Conservation (phyloP, 2,113 vertebrate species). For the Macheiramphus alcinus region DNA sequence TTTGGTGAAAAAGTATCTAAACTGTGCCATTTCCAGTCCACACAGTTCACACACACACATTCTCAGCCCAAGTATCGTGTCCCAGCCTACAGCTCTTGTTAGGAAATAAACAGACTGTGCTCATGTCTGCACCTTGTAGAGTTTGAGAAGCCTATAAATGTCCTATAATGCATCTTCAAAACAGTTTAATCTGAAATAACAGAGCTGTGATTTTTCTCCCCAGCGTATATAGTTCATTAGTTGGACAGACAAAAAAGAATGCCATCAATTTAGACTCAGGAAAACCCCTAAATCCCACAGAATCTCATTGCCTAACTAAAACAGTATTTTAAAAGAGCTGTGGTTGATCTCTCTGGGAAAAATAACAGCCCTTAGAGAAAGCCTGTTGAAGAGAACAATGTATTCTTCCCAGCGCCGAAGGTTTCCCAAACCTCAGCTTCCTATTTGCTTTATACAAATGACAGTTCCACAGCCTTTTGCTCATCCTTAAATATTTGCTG, state of each 20-base stretch:
- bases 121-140: background rate
- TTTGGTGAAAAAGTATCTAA: background rate
- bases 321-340: background rate
- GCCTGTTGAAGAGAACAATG: background rate
- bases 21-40: background rate
- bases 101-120: background rate
- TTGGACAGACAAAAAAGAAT: conserved; percentile 1
- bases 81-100: background rate
- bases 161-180: background rate
- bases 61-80: background rate
- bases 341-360: background rate
- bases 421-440: background rate
- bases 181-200: background rate
- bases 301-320: conserved; percentile 12
- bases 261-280: background rate
- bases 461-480: background rate
- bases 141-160: background rate
- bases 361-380: background rate
- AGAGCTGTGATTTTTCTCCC: background rate
- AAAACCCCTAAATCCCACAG: conserved; percentile 2
- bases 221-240: background rate
- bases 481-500: background rate
- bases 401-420: background rate
- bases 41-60: background rate
- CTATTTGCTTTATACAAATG: background rate